A percentile compares a stretch with the other conserved stretches of the same genome.
phyloP scores from a whole-genome alignment of 1,140 invertebrate species.

The Danaus plexippus region DNA sequence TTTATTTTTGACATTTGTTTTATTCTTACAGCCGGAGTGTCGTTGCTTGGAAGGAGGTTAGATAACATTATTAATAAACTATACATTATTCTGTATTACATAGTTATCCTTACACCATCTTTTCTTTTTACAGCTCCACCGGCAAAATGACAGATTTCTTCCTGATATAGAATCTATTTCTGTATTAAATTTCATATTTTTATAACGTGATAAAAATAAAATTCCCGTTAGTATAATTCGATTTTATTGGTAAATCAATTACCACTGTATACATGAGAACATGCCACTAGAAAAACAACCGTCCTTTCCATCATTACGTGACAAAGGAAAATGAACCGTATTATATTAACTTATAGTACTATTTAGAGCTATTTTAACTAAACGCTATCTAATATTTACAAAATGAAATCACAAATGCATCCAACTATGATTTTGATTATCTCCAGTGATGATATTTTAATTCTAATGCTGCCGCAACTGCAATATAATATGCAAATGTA shows the following conservation, averaged over 20 bases:
- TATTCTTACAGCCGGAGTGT: constrained; percentile 34
- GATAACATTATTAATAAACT: constrained; percentile 1
- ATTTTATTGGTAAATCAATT: constrained; percentile 53
- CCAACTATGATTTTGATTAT: no score
- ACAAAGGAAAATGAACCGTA: constrained; percentile 1
- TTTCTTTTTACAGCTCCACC: constrained; percentile 16
- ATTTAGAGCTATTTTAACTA: constrained; percentile 1
- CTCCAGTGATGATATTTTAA: no score
- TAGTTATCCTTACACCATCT: no score
- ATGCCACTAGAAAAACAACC: constrained; percentile 6
- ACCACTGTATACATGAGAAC: constrained; percentile 21
- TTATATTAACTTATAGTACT: constrained; percentile 9
- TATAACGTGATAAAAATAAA: constrained; percentile 23
- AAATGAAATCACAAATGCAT: neutral
- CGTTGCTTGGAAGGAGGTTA: constrained; percentile 42
- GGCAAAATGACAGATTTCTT: constrained; percentile 9
- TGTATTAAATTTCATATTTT: neutral
- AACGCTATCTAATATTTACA: constrained; percentile 18
- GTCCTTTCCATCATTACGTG: neutral
- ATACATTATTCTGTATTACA: no score
- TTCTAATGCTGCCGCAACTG: no score
- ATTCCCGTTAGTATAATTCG: constrained; percentile 14
- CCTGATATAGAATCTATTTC: neutral
- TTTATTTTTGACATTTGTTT: no score
- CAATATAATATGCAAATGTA: no score